These are phyloP conservation scores for Aphidius ervi DNA, from an alignment of 1,140 invertebrate species.

Conservation along the genomic window DNA sequence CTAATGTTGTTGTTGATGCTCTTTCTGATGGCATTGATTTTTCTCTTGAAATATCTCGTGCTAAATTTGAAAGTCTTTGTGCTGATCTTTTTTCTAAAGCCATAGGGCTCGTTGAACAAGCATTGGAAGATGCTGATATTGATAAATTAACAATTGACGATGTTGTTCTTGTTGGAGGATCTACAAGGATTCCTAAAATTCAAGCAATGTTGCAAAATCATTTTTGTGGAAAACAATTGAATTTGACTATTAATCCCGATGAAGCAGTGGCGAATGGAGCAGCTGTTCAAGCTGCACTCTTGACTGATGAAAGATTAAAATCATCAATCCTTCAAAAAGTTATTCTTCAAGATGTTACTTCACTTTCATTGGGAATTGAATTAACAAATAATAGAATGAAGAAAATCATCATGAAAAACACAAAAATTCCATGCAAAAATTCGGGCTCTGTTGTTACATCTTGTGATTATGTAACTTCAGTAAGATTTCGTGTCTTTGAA, in stretches of 20 bases:
- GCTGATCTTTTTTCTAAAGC: conserved; percentile 62
- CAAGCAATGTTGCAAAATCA: conserved; percentile 54
- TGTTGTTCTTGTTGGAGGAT: conserved; percentile 55
- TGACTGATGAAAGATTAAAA: conserved; percentile 53
- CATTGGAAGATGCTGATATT: conserved; percentile 62
- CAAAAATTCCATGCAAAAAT: conserved; percentile 60
- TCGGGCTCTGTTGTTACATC: conserved; percentile 61
- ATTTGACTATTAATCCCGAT: conserved; percentile 65
- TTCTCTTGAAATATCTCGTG: conserved; percentile 64
- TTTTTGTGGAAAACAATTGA: conserved; percentile 65
- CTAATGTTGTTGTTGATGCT: conserved; percentile 67
- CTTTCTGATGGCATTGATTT: conserved; percentile 69
- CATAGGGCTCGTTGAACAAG: conserved; percentile 63
- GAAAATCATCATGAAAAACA: conserved; percentile 60
- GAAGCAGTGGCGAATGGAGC: conserved; percentile 71
- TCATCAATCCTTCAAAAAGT: conserved; percentile 64
- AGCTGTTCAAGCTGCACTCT: conserved; percentile 62
- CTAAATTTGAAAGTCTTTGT: conserved; percentile 64
- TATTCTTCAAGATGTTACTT: conserved; percentile 67
- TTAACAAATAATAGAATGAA: conserved; percentile 63
- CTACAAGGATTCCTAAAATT: conserved; percentile 57
- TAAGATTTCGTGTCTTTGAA: too few relatives aligned
- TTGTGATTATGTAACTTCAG: too few relatives aligned
- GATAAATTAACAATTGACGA: conserved; percentile 58
- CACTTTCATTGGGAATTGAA: conserved; percentile 60